Evolutionary conservation across 2,888 invertebrate species (phyloP).

Genomic region (Dynastes tityus): DNA sequence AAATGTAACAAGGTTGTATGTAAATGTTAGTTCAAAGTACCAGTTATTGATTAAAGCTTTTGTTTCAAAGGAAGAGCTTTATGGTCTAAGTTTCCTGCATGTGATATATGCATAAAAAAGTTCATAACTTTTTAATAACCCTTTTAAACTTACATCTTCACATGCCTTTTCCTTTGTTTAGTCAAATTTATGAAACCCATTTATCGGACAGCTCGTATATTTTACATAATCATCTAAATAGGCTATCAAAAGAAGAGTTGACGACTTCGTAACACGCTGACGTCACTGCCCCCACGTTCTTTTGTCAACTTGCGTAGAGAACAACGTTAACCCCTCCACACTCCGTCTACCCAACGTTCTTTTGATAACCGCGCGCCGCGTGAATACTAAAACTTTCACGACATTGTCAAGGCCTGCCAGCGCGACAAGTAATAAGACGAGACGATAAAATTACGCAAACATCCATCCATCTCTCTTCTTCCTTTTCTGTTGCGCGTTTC

Average conservation of each 20-base stretch:
- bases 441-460: constrained; percentile 44
- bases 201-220: constrained; percentile 7
- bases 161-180: too few relatives aligned
- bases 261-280: constrained; percentile 30
- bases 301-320: constrained; percentile 35
- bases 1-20: too few relatives aligned
- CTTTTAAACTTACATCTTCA: too few relatives aligned
- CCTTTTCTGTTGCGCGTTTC: neutral
- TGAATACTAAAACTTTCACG: constrained; percentile 28
- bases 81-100: too few relatives aligned
- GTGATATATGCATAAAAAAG: too few relatives aligned
- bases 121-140: too few relatives aligned
- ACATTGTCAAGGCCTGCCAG: constrained; percentile 42
- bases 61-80: too few relatives aligned
- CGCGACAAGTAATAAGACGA: constrained; percentile 43
- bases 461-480: constrained; percentile 14
- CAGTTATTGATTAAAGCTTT: too few relatives aligned
- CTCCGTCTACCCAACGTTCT: neutral
- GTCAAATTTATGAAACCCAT: too few relatives aligned
- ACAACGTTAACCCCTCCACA: constrained; percentile 13
- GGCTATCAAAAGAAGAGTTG: constrained; percentile 38
- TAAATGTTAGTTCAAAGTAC: too few relatives aligned
- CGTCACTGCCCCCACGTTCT: constrained; percentile 32
- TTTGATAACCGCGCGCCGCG: neutral
- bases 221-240: constrained; percentile 34